phyloP scores from a whole-genome alignment of 2,797 vertebrate species.

The Alcedo quadribrachys region DNA sequence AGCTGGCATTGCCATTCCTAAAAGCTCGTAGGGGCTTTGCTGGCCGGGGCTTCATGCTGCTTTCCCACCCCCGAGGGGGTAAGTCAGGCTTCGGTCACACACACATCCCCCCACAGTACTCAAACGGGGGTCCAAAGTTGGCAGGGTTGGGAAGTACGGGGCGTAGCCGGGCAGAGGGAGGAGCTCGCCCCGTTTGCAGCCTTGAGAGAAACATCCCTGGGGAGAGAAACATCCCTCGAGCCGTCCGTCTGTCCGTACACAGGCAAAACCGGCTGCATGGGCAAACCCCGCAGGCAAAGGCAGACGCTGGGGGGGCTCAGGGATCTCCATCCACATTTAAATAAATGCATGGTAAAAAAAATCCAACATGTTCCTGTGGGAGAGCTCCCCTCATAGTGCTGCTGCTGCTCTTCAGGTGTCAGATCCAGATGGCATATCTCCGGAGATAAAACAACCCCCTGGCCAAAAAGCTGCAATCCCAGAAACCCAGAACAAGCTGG shows the following conservation, averaged over 20 bases:
- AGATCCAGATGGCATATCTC: fast-evolving
- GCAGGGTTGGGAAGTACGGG: background rate
- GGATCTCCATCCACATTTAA: background rate
- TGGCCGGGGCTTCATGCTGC: background rate
- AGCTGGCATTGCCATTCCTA: fast-evolving
- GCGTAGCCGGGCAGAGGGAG: background rate
- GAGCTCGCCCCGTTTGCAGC: background rate
- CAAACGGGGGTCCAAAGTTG: background rate
- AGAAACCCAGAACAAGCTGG: background rate
- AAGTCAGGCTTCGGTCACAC: background rate
- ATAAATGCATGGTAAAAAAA: background rate
- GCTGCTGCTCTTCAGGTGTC: background rate
- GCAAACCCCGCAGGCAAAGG: background rate
- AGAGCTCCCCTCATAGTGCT: background rate
- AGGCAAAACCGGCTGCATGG: fast-evolving
- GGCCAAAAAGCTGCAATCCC: background rate
- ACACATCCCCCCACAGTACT: too few relatives aligned
- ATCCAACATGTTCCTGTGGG: background rate
- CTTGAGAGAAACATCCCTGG: background rate
- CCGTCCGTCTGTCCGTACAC: fast-evolving
- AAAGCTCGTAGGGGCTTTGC: background rate
- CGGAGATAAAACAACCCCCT: background rate
- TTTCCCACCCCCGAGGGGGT: too few relatives aligned
- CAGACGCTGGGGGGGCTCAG: background rate
- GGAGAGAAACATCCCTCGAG: background rate